Base-by-base conservation (phyloP, 2,888 invertebrate species). In the Liopterus haemorrhoidalis region DNA sequence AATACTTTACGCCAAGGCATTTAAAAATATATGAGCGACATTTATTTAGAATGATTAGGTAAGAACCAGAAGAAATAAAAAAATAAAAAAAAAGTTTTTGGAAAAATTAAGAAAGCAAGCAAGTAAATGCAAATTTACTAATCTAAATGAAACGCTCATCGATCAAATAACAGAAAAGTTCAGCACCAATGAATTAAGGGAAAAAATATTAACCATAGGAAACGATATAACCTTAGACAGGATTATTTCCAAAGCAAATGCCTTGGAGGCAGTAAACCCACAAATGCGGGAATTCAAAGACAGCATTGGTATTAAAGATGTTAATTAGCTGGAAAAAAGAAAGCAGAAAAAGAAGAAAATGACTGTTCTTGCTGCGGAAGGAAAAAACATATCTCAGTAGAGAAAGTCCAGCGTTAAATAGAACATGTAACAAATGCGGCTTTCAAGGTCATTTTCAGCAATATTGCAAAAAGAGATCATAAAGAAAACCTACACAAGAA, bases 21-120 rank as follows among this genome's bases (percentile, higher is more conserved):
- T 48, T 49, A 27, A 32, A 30, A 15, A 24, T 44, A 42, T 48
- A 35, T 25, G 35, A 42, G 35, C 5, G 25, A 4, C 25, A 36
- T 16, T 4, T 36, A n/a, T 61, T 61, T 46, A 43, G 60, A 2
- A 40, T 52, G 8, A 41, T 59, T 4, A 50, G 58, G 54, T 47
- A 59, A 35, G 57, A 61, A 57, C 40, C 48, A 31, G 54, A 48
- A 1, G 62, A 63, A 27, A 57, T 55, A 22, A 41, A 38, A 12
- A 39, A 38, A 35, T 53, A 50, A 28, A 58, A 39, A 59, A 57
- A 25, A 61, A 60, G 38, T 63, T 61, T 48, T 16, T 61, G 6
- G 24, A 57, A 3, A 49, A 57, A 30, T 30, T 61, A 5, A 53
- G 54, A 28, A 25, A 46, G 4, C 52, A 50, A 45, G 48, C 45